A percentile compares a stretch with the other conserved stretches of the same genome.
Evolutionary conservation across 1,140 invertebrate species (phyloP).

Genomic region (Ips typographus): DNA sequence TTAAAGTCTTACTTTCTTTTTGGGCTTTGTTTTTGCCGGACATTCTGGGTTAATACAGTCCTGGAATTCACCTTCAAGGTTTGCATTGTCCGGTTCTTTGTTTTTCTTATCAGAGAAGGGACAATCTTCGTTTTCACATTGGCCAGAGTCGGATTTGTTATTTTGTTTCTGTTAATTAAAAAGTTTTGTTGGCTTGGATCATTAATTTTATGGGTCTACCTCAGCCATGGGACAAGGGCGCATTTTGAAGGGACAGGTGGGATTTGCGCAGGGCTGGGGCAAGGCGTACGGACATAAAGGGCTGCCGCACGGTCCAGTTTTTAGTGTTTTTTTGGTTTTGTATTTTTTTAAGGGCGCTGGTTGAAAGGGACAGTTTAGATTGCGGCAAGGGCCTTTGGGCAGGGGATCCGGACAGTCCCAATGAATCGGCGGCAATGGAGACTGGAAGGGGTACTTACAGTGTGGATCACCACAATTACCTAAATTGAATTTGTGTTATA

Average conservation of each 20-base stretch:
- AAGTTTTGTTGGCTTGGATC: background rate
- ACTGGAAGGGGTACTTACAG: constrained; percentile 36
- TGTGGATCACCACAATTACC: constrained; percentile 41
- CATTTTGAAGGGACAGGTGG: constrained; percentile 40
- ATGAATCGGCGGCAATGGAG: constrained; percentile 44
- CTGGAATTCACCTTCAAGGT: constrained; percentile 28
- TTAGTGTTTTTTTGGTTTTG: constrained; percentile 21
- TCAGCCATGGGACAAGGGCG: constrained; percentile 34
- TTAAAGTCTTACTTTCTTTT: background rate
- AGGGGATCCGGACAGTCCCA: constrained; percentile 52
- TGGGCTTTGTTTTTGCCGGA: constrained; percentile 20
- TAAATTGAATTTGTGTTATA: constrained; percentile 1
- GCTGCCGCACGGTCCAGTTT: constrained; percentile 41
- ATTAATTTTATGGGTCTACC: background rate
- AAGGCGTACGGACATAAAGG: constrained; percentile 41
- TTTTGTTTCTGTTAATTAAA: background rate
- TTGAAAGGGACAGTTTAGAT: constrained; percentile 46
- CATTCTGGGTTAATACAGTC: constrained; percentile 42
- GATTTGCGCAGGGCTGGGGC: constrained; percentile 38
- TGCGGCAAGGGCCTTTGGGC: constrained; percentile 46
- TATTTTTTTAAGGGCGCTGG: constrained; percentile 28
- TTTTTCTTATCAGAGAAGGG: constrained; percentile 16
- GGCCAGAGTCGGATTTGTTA: background rate
- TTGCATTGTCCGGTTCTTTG: constrained; percentile 10
- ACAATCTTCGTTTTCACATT: constrained; percentile 35